These are phyloP conservation scores for Riparia riparia DNA, from an alignment of 2,113 vertebrate genomes.

Conservation along the genomic window DNA sequence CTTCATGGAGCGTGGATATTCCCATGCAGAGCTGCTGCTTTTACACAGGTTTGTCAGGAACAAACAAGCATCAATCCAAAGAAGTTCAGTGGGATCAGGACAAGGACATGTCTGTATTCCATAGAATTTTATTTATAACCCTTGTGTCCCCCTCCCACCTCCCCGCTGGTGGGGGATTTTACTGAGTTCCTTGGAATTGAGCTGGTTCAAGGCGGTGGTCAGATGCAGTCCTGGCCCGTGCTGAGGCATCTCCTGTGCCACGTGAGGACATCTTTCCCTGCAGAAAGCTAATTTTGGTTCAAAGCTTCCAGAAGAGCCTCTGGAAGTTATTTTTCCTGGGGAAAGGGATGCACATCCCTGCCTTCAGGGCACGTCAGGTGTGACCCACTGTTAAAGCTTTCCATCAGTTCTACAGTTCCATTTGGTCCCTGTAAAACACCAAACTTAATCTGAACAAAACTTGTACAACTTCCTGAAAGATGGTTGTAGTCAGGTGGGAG, in stretches of 20 bases:
- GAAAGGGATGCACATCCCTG: background rate
- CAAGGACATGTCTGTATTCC: background rate
- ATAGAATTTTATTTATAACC: background rate
- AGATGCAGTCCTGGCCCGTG: accelerated
- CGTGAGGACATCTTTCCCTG: background rate
- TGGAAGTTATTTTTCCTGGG: background rate
- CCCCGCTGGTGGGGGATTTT: background rate
- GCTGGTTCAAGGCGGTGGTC: accelerated
- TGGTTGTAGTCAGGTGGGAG: background rate
- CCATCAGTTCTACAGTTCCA: background rate
- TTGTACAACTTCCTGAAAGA: background rate
- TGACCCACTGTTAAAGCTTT: background rate
- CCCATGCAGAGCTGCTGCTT: background rate
- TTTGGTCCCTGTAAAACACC: background rate
- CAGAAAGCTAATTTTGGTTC: background rate
- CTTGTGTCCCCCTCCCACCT: too few relatives aligned
- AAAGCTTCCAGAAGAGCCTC: background rate
- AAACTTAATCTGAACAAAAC: background rate
- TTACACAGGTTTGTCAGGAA: background rate
- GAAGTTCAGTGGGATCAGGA: background rate
- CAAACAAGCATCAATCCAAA: background rate
- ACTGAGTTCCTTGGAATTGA: background rate
- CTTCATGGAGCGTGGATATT: background rate
- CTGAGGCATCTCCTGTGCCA: background rate
- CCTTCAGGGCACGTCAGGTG: background rate